Evolutionary conservation across 2,113 vertebrate genomes (phyloP), one percentile per base, ranked within the genome.

Genomic region (Microcebus griseorufus): DNA sequence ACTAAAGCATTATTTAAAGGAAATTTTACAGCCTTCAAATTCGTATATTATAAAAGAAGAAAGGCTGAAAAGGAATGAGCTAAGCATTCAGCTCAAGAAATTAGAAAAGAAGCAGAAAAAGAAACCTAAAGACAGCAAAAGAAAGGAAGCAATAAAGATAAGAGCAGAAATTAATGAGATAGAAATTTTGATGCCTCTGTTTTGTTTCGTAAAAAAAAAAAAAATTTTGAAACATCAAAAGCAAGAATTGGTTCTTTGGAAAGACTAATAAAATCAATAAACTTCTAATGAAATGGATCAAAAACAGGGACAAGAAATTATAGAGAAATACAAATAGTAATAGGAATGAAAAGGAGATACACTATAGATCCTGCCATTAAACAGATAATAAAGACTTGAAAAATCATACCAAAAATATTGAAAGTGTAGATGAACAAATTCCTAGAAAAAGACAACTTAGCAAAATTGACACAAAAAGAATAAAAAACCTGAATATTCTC

Each of bases 391-490:
- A 64, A 51, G 45, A 83, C 88, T 84, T 78, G 32, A 73, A 93
- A 95, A 88, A 64, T 37, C 37, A 27, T 51, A 51, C 79, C 9
- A 88, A 73, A 78, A 94, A 23, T 48, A 83, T 65, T 84, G 64
- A 90, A 95, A 96, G 73, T 80, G 25, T 37, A 23, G 32, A 82
- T n/a, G 23, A 90, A 88, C 51, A 92, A 76, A 70, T n/a, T 65
- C 39, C 45, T 51, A 67, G 7, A 20, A 39, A 83, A 95, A 45
- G 14, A 48, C 32, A 73, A 23, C 42, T 83, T 88, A 88, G 51
- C 53, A 55, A 96, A 75, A 75, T 81, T 80, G 48, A 55, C 62
- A 60, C 75, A 87, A 65, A 58, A 97, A 70, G 42, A 94, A 88
- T 51, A 80, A 72, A 87, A 96, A 73, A 83, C 75, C 78, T 87